phyloP scores from a whole-genome alignment of 2,113 vertebrate species.

The Platysternon megacephalum region DNA sequence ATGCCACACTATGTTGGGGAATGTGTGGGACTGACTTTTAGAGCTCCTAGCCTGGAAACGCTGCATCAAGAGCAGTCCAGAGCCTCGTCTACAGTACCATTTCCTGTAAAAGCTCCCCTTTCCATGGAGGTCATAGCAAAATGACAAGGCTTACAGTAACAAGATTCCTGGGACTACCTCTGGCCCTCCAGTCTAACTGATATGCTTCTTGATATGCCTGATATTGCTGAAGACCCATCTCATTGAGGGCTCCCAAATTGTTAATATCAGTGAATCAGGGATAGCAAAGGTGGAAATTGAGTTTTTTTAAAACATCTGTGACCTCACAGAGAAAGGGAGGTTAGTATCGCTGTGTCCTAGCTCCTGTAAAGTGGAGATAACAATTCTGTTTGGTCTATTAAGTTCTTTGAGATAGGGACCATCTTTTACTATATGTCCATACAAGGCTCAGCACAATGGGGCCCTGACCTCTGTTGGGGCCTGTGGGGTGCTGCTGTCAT shows the following conservation, averaged over 20 bases:
- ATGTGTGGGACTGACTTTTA: constrained; percentile 19
- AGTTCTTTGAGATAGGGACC: too few relatives aligned
- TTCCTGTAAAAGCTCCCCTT: constrained; percentile 39
- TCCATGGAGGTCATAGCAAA: constrained; percentile 56
- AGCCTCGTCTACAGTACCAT: constrained; percentile 28
- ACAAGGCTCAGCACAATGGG: too few relatives aligned
- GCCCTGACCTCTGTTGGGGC: too few relatives aligned
- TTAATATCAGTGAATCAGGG: constrained; percentile 29
- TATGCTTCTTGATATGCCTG: constrained; percentile 30
- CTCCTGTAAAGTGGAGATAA: not conserved
- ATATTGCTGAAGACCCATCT: constrained; percentile 47
- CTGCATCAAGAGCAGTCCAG: constrained; percentile 6
- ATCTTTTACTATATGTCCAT: too few relatives aligned
- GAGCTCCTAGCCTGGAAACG: constrained; percentile 49
- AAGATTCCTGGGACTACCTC: constrained; percentile 27
- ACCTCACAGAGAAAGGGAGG: not conserved
- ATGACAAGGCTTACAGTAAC: constrained; percentile 43
- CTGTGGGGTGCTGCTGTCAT: too few relatives aligned
- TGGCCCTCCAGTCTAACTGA: constrained; percentile 28
- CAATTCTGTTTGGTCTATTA: too few relatives aligned
- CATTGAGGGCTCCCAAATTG: constrained; percentile 24
- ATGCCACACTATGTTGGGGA: constrained; percentile 4
- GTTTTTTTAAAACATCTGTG: not conserved
- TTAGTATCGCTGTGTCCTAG: not conserved
- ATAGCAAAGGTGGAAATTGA: not conserved